These are phyloP conservation scores for Akabosia matsudoensis DNA, from an alignment of 1,140 invertebrate genomes.

Conservation along the genomic window DNA sequence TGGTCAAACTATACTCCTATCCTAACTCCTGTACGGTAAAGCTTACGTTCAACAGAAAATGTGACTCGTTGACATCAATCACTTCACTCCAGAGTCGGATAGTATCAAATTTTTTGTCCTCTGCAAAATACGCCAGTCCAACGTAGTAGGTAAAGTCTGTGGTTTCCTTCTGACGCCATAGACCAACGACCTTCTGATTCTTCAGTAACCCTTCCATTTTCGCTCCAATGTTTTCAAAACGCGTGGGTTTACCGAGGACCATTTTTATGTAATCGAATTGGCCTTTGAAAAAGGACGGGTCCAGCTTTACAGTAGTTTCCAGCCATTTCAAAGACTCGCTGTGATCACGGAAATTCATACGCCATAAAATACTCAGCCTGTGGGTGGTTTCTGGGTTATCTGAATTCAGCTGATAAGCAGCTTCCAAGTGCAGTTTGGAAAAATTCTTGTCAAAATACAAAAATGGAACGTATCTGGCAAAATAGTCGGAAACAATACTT, in stretches of 20 bases:
- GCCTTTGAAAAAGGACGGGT: conserved; percentile 36
- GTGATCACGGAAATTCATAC: conserved; percentile 34
- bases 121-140: conserved; percentile 30
- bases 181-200: background rate
- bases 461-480: conserved; percentile 31
- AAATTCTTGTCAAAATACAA: conserved; percentile 33
- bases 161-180: conserved; percentile 31
- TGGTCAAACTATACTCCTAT: no score
- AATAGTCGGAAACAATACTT: conserved; percentile 36
- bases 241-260: background rate
- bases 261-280: conserved; percentile 37
- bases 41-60: conserved; percentile 33
- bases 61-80: conserved; percentile 1
- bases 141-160: conserved; percentile 32
- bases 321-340: conserved; percentile 36
- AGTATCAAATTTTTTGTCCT: background rate
- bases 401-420: conserved; percentile 36
- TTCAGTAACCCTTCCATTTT: background rate
- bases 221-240: background rate
- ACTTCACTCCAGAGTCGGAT: conserved; percentile 25
- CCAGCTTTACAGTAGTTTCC: conserved; percentile 21
- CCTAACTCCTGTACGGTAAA: background rate
- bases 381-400: conserved; percentile 35
- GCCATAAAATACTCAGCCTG: conserved; percentile 35
- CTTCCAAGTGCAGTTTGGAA: conserved; percentile 2